Evolutionary conservation across 2,888 invertebrate species (phyloP).

Genomic region (Melinaea menophilus): DNA sequence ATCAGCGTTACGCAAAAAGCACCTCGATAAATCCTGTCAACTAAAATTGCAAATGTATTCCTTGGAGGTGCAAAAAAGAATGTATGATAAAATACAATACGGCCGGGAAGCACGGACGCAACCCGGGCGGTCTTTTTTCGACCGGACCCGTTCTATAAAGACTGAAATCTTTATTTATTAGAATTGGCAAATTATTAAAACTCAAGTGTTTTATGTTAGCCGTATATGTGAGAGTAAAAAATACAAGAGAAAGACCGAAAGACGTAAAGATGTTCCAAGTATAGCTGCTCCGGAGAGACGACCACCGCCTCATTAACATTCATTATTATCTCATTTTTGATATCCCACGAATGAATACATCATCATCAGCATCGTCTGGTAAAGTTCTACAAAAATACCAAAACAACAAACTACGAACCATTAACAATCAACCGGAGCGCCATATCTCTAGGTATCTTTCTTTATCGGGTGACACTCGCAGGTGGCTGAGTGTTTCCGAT

Average conservation of each 20-base stretch:
- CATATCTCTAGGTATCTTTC: conserved; percentile 3
- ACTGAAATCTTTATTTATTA: conserved; percentile 77
- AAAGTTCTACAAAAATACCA: too few species aligned
- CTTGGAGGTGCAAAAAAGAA: conserved; percentile 71
- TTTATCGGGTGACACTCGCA: conserved; percentile 15
- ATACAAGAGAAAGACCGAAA: conserved; percentile 15
- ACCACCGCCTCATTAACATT: too few species aligned
- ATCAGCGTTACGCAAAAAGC: conserved; percentile 40
- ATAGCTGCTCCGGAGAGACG: neutral
- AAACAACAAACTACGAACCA: too few species aligned
- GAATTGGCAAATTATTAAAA: conserved; percentile 70
- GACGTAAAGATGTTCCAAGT: conserved; percentile 8
- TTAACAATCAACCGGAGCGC: too few species aligned
- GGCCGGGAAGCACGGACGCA: conserved; percentile 65
- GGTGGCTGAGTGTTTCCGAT: conserved; percentile 12
- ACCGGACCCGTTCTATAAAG: conserved; percentile 52
- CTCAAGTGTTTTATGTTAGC: conserved; percentile 58
- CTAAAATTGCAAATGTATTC: conserved; percentile 68
- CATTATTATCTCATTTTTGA: neutral
- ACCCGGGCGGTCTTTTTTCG: conserved; percentile 75
- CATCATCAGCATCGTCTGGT: too few species aligned
- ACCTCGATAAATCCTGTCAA: conserved; percentile 42
- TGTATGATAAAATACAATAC: conserved; percentile 73
- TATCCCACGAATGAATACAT: neutral
- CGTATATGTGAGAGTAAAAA: conserved; percentile 41